phyloP scores from a whole-genome alignment of 1,140 invertebrate genomes.

The Drosophila trapezifrons region DNA sequence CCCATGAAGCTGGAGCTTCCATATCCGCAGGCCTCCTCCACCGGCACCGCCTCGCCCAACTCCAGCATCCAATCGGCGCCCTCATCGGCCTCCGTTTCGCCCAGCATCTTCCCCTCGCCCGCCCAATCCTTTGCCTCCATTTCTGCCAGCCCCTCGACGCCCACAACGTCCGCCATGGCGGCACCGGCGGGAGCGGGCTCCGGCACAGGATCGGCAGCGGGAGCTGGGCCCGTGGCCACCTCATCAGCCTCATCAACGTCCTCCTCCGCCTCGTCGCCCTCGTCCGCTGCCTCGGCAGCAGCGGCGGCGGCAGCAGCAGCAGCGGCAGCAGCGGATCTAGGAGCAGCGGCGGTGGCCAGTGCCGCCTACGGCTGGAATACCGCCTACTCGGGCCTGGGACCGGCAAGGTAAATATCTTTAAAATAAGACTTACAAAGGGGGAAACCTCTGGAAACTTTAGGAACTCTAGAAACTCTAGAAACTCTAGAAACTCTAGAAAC shows the following conservation, averaged over 20 bases:
- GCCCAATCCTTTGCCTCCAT: conserved; percentile 77
- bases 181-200: conserved; percentile 37
- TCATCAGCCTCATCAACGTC: not conserved
- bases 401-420: conserved; percentile 67
- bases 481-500: no score
- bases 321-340: conserved; percentile 69
- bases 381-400: conserved; percentile 64
- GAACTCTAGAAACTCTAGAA: no score
- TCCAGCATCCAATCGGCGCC: conserved; percentile 78
- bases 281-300: conserved; percentile 41
- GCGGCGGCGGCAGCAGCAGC: conserved; percentile 64
- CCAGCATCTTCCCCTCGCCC: conserved; percentile 78
- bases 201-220: conserved; percentile 5
- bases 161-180: conserved; percentile 53
- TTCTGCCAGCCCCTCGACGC: conserved; percentile 66
- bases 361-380: conserved; percentile 80
- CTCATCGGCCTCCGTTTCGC: conserved; percentile 78
- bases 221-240: conserved; percentile 1
- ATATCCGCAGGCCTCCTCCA: conserved; percentile 82
- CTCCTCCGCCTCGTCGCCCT: conserved; percentile 28
- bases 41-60: conserved; percentile 79
- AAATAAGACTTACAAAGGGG: no score
- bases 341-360: conserved; percentile 77
- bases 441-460: no score
- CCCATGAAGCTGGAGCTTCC: conserved; percentile 81